Evolutionary conservation across 2,797 vertebrate genomes (phyloP).

Genomic region (Oreochromis grahami): DNA sequence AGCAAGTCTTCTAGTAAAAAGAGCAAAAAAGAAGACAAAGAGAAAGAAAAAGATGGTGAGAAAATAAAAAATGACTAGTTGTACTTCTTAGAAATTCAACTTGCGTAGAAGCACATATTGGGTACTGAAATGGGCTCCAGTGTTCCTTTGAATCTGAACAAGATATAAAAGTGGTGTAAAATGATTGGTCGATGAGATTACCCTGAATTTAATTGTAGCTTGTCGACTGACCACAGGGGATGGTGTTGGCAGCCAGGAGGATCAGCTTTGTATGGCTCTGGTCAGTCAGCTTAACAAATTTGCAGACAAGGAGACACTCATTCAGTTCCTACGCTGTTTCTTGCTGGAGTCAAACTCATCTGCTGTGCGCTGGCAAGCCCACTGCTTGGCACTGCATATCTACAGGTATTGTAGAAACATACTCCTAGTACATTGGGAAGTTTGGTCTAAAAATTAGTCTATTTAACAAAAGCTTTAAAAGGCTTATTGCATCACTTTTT

Average conservation of each 20-base stretch:
- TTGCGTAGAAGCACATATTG: background rate
- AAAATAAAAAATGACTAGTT: background rate
- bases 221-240: constrained; percentile 77
- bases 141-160: background rate
- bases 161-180: background rate
- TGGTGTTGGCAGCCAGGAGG: constrained; percentile 89
- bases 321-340: constrained; percentile 97
- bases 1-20: constrained; percentile 97
- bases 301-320: constrained; percentile 97
- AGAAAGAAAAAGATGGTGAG: constrained; percentile 96
- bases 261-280: constrained; percentile 94
- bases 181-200: background rate
- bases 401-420: constrained; percentile 83
- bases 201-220: background rate
- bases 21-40: constrained; percentile 98
- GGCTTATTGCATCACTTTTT: background rate
- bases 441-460: background rate
- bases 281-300: constrained; percentile 98
- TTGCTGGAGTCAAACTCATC: constrained; percentile 96
- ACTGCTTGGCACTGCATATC: constrained; percentile 94
- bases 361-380: constrained; percentile 97
- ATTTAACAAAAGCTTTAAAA: background rate
- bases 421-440: background rate
- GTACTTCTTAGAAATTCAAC: background rate
- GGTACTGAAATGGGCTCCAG: background rate